Evolutionary conservation across 1,140 invertebrate genomes (phyloP).

Genomic region (Tetraneura akinire): DNA sequence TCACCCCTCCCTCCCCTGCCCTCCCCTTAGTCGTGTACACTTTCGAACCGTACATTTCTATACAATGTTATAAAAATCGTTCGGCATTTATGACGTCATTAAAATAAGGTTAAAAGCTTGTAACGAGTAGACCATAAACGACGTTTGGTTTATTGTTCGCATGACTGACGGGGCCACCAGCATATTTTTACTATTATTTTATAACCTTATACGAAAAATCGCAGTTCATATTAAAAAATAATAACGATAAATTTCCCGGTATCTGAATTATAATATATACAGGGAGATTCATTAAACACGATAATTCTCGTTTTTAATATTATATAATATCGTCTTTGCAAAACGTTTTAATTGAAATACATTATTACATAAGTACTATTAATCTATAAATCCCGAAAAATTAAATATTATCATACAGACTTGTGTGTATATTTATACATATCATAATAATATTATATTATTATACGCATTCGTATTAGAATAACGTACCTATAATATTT

Average conservation of each 20-base stretch:
- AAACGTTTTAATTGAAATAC: no score
- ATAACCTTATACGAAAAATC: slow-evolving; percentile 31
- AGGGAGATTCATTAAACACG: no score
- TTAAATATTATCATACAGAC: no score
- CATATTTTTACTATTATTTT: slow-evolving; percentile 45
- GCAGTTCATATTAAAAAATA: slow-evolving; percentile 34
- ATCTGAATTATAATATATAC: background rate
- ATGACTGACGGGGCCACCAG: slow-evolving; percentile 46
- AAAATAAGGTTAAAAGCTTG: slow-evolving; percentile 46
- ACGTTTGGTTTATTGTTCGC: slow-evolving; percentile 42
- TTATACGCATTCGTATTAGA: no score
- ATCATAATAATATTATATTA: no score
- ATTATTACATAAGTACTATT: no score
- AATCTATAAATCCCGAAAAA: no score
- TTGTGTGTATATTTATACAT: no score
- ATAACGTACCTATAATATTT: no score
- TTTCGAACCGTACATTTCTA: background rate
- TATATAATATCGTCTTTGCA: no score
- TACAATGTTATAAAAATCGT: slow-evolving; percentile 48
- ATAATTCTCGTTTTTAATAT: no score
- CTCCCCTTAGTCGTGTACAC: background rate
- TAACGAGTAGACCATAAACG: slow-evolving; percentile 35
- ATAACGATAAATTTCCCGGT: slow-evolving; percentile 37
- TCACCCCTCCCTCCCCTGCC: background rate
- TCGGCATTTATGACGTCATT: slow-evolving; percentile 50